Percentiles rank a stretch among this genome's conserved stretches.
These are phyloP conservation scores for Epinotia bilunana DNA, from an alignment of 2,888 invertebrate species.

Conservation along the genomic window DNA sequence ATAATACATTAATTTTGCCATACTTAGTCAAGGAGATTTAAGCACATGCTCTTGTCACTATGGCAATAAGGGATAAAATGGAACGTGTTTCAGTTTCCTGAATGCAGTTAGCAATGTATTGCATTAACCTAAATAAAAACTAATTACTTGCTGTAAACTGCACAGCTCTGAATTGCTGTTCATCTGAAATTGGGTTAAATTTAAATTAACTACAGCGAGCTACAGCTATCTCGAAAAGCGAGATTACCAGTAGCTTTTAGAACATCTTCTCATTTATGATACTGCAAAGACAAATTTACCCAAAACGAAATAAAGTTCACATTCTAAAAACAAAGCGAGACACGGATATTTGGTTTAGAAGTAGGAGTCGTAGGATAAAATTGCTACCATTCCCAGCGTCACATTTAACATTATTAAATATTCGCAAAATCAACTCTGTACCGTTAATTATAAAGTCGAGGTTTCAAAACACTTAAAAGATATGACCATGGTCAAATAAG, in stretches of 20 bases:
- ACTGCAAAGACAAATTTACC: not conserved
- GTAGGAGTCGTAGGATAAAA: not conserved
- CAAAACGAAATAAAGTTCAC: not conserved
- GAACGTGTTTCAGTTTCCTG: no score
- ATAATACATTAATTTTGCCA: no score
- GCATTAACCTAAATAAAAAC: not conserved
- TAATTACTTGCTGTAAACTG: not conserved
- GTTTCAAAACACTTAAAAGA: not conserved
- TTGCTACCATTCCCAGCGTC: not conserved
- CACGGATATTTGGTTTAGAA: not conserved
- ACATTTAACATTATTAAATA: not conserved
- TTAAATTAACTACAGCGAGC: not conserved
- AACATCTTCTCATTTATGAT: not conserved
- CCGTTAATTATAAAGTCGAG: not conserved
- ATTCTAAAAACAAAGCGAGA: not conserved
- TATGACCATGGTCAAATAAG: not conserved
- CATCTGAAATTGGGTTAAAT: not conserved
- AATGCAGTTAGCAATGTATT: not conserved
- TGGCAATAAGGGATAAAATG: no score
- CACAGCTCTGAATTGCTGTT: not conserved
- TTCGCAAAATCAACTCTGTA: not conserved
- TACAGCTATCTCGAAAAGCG: not conserved
- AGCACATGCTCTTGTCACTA: no score
- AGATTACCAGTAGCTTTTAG: not conserved
- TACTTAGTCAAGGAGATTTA: no score